Evolutionary conservation across 2,113 vertebrate species (phyloP), one percentile per base, ranked within the genome.

Genomic region (Notarius quadriscutis): DNA sequence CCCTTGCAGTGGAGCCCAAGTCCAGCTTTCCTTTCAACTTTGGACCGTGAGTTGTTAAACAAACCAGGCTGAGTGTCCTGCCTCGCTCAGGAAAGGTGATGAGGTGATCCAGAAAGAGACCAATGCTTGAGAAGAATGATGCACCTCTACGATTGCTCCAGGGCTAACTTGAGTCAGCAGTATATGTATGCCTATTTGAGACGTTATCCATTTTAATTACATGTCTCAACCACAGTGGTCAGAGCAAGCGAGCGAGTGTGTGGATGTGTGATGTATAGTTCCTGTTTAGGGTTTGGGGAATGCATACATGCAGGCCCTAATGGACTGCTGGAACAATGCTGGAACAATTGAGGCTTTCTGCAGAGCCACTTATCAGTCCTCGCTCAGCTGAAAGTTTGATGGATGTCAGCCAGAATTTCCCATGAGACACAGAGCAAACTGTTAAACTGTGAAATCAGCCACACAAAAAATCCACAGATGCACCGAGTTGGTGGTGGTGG

Each of bases 81-180:
- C 82, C 51, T 12, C 15, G 7, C 62, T 57, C 87, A 92, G 17
- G 90, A 89, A 89, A 87, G 93, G 91, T 91, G 92, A 94, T 94
- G 93, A 95, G 94, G 94, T 94, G 94, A 92, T 91, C 84, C 87
- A 94, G 94, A 94, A 91, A 87, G 87, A 93, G 90, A 90, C 82
- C 93, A 95, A 93, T 92, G 89, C 80, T 81, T 62, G 30, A 79
- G 10, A 65, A 79, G 75, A 69, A 81, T n/a, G 34, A 55, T 11
- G 50, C 17, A 17, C 41, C 60, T n/a, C 22, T 17, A 62, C 11
- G 30, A 48, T 62, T 25, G 30, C 5, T 0, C 55, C 27, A 60
- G 78, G 78, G 55, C 27, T 81, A 60, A 81, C 55, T 81, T 4
- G 27, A 60, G 53, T 18, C 79, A 84, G 83, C 51, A 41, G 67